These are phyloP conservation scores for Poecilia velifera DNA, from an alignment of 2,797 vertebrate species.

Conservation along the genomic window DNA sequence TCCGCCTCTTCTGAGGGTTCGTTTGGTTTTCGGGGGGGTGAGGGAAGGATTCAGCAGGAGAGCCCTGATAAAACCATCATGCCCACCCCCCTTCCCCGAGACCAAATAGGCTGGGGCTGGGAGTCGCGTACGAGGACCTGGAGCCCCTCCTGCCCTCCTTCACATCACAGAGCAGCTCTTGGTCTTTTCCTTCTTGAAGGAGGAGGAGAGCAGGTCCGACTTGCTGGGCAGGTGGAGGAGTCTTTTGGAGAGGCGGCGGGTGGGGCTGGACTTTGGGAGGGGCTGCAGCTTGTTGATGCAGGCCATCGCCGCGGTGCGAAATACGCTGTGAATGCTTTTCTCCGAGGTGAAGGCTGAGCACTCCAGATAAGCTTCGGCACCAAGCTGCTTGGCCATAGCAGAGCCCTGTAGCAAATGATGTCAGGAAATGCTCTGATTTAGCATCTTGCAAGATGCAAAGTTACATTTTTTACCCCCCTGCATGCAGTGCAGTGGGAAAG, in stretches of 20 bases:
- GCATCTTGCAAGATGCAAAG: not conserved
- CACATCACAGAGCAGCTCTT: constrained; percentile 98
- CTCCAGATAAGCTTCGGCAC: constrained; percentile 92
- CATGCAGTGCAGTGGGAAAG: not conserved
- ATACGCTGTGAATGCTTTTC: constrained; percentile 95
- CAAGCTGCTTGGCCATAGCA: constrained; percentile 91
- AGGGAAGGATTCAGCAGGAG: constrained; percentile 81
- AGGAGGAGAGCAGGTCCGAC: constrained; percentile 91
- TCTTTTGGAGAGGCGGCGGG: constrained; percentile 91
- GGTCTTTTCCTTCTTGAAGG: constrained; percentile 96
- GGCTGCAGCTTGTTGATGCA: constrained; percentile 89
- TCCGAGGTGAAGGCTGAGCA: constrained; percentile 96
- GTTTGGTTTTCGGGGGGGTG: constrained; percentile 77
- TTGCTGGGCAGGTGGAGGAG: constrained; percentile 93
- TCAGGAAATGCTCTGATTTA: not conserved
- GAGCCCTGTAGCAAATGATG: constrained; percentile 80
- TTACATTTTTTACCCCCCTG: too few species aligned
- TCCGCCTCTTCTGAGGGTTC: constrained; percentile 79
- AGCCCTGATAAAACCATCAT: constrained; percentile 79
- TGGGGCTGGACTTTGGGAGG: constrained; percentile 84
- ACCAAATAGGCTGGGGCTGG: constrained; percentile 75
- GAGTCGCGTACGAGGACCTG: constrained; percentile 64
- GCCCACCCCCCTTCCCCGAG: constrained; percentile 79
- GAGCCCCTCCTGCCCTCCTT: constrained; percentile 55
- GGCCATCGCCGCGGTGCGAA: constrained; percentile 88